These are phyloP conservation scores for Drosophila subpulchrella DNA, from an alignment of 1,140 invertebrate genomes.

Conservation along the genomic window DNA sequence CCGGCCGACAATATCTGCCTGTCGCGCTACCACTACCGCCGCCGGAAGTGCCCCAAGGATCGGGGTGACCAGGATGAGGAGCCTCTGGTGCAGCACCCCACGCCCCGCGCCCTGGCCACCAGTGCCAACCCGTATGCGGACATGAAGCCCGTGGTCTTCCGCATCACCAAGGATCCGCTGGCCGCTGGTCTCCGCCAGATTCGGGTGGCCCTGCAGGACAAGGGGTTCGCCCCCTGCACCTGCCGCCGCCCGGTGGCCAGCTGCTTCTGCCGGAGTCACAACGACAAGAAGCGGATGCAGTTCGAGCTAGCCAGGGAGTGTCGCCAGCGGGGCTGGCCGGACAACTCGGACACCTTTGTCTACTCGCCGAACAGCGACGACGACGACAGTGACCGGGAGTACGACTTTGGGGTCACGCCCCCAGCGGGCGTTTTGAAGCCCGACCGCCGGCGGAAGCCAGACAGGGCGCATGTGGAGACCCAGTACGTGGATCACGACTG, in stretches of 20 bases:
- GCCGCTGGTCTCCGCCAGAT: slow-evolving; percentile 36
- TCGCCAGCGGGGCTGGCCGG: slow-evolving; percentile 9
- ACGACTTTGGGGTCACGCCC: slow-evolving; percentile 81
- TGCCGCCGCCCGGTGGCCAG: slow-evolving; percentile 59
- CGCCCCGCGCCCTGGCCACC: slow-evolving; percentile 43
- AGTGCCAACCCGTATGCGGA: slow-evolving; percentile 71
- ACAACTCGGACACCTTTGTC: slow-evolving; percentile 43
- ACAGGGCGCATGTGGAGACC: slow-evolving; percentile 54
- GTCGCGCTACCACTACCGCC: slow-evolving; percentile 48
- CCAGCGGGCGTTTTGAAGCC: slow-evolving; percentile 76
- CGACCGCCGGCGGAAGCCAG: slow-evolving; percentile 22
- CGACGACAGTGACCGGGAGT: slow-evolving; percentile 67
- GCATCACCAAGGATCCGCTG: slow-evolving; percentile 68
- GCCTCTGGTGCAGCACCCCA: slow-evolving; percentile 67
- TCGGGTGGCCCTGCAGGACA: slow-evolving; percentile 36
- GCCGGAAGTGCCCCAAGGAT: not conserved
- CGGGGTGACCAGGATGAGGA: slow-evolving; percentile 20
- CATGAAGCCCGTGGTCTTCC: slow-evolving; percentile 78
- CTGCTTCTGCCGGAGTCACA: slow-evolving; percentile 65
- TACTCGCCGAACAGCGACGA: slow-evolving; percentile 33
- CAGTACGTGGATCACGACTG: slow-evolving; percentile 76
- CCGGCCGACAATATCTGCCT: slow-evolving; percentile 57
- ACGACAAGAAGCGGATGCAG: slow-evolving; percentile 54
- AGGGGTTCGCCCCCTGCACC: slow-evolving; percentile 53
- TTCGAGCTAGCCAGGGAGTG: slow-evolving; percentile 46